A percentile compares a stretch with the other conserved stretches of the same genome.
Conservation (phyloP, 2,888 invertebrate species). For the Machimus atricapillus region DNA sequence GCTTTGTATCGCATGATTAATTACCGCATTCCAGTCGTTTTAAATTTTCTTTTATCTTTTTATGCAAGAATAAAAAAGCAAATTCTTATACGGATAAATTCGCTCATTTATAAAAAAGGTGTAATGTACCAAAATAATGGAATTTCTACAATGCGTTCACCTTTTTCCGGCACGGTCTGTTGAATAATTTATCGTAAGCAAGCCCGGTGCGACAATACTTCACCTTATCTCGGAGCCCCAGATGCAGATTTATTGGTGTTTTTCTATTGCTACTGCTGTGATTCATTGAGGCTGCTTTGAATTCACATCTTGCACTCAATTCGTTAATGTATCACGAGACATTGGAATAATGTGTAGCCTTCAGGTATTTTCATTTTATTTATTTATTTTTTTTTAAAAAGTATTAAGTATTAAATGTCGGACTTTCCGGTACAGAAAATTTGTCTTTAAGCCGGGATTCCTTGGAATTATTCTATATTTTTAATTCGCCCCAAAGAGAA, state of each 20-base stretch:
- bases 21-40: neutral
- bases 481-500: constrained; percentile 1
- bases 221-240: neutral
- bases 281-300: constrained; percentile 19
- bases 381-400: neutral
- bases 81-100: neutral
- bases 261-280: constrained; percentile 7
- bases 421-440: constrained; percentile 4
- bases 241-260: constrained; percentile 1
- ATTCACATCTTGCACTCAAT: constrained; percentile 31
- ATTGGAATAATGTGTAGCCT: constrained; percentile 27
- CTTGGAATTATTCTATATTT: constrained; percentile 1
- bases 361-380: neutral
- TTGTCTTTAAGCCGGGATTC: neutral
- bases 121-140: neutral
- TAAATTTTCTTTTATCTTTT: neutral
- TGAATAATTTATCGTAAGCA: constrained; percentile 16
- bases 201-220: neutral
- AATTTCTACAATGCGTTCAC: constrained; percentile 1
- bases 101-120: neutral
- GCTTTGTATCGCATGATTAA: neutral
- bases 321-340: constrained; percentile 14
- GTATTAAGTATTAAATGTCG: neutral
- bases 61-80: neutral
- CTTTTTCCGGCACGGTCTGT: constrained; percentile 2